Evolutionary conservation across 2,797 vertebrate species (phyloP), one percentile per base, ranked within the genome.

Genomic region (Lepilemur septentrionalis): DNA sequence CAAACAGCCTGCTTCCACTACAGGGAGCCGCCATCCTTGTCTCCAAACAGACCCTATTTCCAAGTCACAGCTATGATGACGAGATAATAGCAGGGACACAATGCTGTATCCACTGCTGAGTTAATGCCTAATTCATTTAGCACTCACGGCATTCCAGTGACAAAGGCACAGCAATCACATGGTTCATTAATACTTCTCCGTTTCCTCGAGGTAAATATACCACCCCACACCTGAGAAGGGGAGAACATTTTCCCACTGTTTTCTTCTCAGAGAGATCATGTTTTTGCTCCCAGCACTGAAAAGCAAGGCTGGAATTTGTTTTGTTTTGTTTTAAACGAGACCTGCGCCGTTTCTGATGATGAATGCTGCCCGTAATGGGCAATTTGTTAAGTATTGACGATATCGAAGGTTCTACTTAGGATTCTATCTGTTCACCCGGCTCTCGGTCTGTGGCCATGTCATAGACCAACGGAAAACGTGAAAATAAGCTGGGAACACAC

Each of bases 241-340:
- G 20, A 50, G 30, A 48, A 70, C 14, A 59, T 61, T 85, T 65
- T 88, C 92, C 72, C 73, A 2, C 22, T 22, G 5, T 67, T 81
- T 13, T 73, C 35, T 76, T 28, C 70, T 93, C 86, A 89, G 22
- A 93, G 78, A 90, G 7, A 69, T 46, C 13, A 23, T 46, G 46
- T n/a, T 11, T 94, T 91, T 88, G 38, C 14, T 83, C 32, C n/a
- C 15, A 70, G 17, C 25, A 81, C 3, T 84, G 78, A 57, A 94
- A 80, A 91, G 81, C 35, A 83, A 93, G 48, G 7, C 30, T 82
- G 18, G 50, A 35, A 12, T 61, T 75, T 89, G 46, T 43, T 69
- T 79, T 80, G 65, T 88, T 70, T 81, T 70, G 22, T 70, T 97
- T 75, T 79, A 90, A 89, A 92, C 14, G 25, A 93, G 65, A 97